Percentiles rank a stretch among this genome's conserved stretches.
phyloP scores from a whole-genome alignment of 2,113 vertebrate species.

The Tretioscincus oriximinensis region DNA sequence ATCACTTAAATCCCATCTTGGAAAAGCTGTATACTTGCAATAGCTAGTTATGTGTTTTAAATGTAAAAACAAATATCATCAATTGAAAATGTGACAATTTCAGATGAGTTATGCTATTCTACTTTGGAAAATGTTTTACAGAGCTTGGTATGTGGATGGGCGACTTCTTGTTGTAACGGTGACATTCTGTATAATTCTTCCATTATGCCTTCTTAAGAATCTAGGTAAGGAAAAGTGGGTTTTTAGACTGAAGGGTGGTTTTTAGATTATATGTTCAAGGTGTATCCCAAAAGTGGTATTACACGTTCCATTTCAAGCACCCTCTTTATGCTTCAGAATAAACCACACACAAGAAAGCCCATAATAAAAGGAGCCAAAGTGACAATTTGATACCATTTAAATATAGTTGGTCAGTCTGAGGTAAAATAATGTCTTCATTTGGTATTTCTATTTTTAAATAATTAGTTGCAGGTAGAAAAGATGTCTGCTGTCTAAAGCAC shows the following conservation, averaged over 20 bases:
- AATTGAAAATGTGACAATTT: neutral
- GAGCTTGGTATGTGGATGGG: constrained; percentile 89
- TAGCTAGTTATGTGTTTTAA: neutral
- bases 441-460: constrained; percentile 13
- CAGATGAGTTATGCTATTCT: neutral
- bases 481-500: constrained; percentile 18
- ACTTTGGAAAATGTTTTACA: constrained; percentile 64
- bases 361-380: constrained; percentile 33
- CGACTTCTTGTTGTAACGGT: constrained; percentile 86
- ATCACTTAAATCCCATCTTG: neutral
- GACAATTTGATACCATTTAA: neutral
- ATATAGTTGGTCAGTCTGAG: constrained; percentile 12
- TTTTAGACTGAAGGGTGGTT: constrained; percentile 14
- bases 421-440: constrained; percentile 9
- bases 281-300: neutral
- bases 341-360: constrained; percentile 24
- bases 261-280: neutral
- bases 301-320: neutral
- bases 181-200: constrained; percentile 87
- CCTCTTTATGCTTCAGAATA: constrained; percentile 4
- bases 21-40: neutral
- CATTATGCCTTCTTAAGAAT: constrained; percentile 93
- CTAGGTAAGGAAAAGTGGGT: constrained; percentile 81
- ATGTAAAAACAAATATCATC: neutral
- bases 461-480: neutral